A percentile compares a stretch with the other conserved stretches of the same genome.
Conservation (phyloP, 1,140 invertebrate species). For the Drosophila miranda region DNA sequence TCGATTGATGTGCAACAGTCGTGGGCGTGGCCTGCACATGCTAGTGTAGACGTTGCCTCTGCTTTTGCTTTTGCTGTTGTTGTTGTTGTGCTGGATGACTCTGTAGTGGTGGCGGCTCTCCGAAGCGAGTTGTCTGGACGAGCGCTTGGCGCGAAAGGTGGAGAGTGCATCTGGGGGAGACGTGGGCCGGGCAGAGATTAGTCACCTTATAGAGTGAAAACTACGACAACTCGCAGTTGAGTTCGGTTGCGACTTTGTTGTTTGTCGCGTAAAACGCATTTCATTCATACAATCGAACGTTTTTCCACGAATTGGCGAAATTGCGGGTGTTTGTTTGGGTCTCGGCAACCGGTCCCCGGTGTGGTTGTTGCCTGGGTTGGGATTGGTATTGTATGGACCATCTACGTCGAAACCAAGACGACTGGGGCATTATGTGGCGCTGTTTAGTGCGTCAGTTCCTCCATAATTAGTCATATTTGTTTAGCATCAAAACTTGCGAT, state of each 20-base stretch:
- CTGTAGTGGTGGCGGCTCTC: neutral
- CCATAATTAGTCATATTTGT: conserved; percentile 81
- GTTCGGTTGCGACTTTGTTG: conserved; percentile 44
- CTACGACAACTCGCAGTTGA: conserved; percentile 20
- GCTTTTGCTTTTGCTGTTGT: neutral
- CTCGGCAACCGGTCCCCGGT: neutral
- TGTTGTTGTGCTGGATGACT: neutral
- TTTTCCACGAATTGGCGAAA: conserved; percentile 80
- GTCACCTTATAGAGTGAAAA: conserved; percentile 46
- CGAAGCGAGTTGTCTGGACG: neutral
- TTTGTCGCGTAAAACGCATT: conserved; percentile 73
- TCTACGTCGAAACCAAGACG: conserved; percentile 76
- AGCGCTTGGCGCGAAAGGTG: neutral
- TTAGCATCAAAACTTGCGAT: conserved; percentile 79
- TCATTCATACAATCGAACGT: conserved; percentile 70
- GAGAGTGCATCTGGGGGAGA: conserved; percentile 11
- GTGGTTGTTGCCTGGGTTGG: conserved; percentile 12
- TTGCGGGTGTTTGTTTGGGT: conserved; percentile 67
- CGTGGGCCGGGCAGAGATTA: conserved; percentile 15
- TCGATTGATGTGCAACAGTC: conserved; percentile 36
- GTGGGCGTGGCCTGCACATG: conserved; percentile 9
- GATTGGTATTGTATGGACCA: conserved; percentile 38
- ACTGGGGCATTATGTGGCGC: conserved; percentile 74
- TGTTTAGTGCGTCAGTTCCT: conserved; percentile 78
- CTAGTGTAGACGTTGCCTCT: neutral